A percentile compares a stretch with the other conserved stretches of the same genome.
Conservation (phyloP, 2,113 vertebrate species). For the Aldabrachelys gigantea region DNA sequence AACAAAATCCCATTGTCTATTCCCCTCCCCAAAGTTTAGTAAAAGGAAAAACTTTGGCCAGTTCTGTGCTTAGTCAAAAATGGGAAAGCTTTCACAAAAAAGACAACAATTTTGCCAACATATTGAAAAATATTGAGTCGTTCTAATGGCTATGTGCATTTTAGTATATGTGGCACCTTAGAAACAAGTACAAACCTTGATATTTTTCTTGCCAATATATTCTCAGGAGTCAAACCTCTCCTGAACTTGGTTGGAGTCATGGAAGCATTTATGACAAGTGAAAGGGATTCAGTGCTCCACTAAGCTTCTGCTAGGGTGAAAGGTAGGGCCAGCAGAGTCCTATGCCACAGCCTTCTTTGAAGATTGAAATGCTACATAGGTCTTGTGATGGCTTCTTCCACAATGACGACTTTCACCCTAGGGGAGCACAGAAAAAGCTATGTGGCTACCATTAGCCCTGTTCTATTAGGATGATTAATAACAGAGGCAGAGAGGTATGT, state of each 20-base stretch:
- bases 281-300: background rate
- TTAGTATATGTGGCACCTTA: too few species aligned
- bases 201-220: background rate
- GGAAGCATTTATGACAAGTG: background rate
- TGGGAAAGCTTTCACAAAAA: too few species aligned
- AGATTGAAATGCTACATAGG: background rate
- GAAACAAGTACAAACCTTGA: background rate
- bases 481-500: background rate
- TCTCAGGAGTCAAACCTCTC: background rate
- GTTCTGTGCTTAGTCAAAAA: too few species aligned
- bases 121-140: too few species aligned
- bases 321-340: background rate
- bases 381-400: background rate
- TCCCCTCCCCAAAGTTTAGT: too few species aligned
- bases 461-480: background rate
- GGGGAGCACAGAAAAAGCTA: background rate
- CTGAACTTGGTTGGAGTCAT: background rate
- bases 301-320: background rate
- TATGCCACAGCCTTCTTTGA: background rate
- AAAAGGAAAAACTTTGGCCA: too few species aligned
- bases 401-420: background rate
- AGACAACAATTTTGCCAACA: too few species aligned
- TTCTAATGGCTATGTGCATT: too few species aligned
- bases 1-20: too few species aligned
- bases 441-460: background rate